phyloP scores from a whole-genome alignment of 2,113 vertebrate species.

The Cephalopholis sonnerati region DNA sequence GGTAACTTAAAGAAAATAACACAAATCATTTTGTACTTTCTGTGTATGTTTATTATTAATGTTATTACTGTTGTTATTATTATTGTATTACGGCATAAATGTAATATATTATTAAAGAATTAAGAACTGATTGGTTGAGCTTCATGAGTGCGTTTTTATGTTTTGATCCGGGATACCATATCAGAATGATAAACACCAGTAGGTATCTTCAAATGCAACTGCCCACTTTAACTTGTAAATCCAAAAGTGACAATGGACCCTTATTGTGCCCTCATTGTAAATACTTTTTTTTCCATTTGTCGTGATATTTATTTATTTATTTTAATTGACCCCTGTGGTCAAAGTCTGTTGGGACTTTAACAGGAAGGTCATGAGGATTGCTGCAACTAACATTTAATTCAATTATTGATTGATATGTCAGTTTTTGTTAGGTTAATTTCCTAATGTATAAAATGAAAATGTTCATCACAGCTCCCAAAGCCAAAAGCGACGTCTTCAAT shows the following conservation, averaged over 20 bases:
- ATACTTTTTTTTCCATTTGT: conserved; percentile 1
- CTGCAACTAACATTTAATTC: conserved; percentile 15
- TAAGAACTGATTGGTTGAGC: conserved; percentile 57
- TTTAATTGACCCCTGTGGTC: conserved; percentile 43
- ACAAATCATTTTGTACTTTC: conserved; percentile 86
- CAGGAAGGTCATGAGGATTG: conserved; percentile 20
- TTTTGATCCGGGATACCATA: conserved; percentile 13
- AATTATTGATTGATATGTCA: conserved; percentile 13
- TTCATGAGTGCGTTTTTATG: conserved; percentile 30
- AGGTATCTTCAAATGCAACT: conserved; percentile 1
- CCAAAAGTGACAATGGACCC: not conserved
- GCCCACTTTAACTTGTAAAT: not conserved
- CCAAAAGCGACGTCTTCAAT: not conserved
- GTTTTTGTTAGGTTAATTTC: conserved; percentile 15
- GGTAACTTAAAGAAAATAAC: conserved; percentile 78
- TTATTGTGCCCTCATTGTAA: conserved; percentile 4
- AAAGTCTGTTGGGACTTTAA: conserved; percentile 13
- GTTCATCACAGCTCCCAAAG: not conserved
- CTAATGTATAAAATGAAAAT: conserved; percentile 6
- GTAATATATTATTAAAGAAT: conserved; percentile 90
- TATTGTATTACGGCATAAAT: conserved; percentile 87
- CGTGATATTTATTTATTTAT: too few relatives aligned
- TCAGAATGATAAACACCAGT: conserved; percentile 5
- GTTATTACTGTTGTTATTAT: conserved; percentile 83
- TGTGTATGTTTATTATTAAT: conserved; percentile 85